These are phyloP conservation scores for Morelia viridis DNA, from an alignment of 2,797 vertebrate genomes.

Conservation along the genomic window DNA sequence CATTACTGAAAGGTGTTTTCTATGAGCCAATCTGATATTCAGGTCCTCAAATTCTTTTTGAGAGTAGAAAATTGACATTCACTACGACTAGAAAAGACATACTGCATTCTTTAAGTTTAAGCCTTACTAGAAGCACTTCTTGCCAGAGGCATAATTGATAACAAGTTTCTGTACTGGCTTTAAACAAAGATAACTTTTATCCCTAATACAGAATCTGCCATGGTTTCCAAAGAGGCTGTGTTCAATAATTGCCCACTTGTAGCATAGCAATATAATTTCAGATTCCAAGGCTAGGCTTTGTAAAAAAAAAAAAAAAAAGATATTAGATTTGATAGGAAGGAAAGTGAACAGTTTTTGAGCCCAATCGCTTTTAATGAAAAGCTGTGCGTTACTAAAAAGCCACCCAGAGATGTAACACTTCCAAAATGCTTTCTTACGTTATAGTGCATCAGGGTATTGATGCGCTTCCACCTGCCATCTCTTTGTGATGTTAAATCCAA, in stretches of 20 bases:
- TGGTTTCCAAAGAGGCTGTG: constrained; percentile 21
- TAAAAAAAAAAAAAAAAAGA: background rate
- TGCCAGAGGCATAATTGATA: constrained; percentile 9
- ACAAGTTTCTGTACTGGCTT: background rate
- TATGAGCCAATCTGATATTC: background rate
- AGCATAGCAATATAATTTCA: constrained; percentile 1
- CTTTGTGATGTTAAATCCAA: constrained; percentile 95
- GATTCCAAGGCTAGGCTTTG: background rate
- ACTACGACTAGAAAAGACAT: background rate
- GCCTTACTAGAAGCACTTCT: background rate
- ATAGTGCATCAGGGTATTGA: constrained; percentile 97
- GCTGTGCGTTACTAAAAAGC: constrained; percentile 4
- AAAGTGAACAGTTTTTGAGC: background rate
- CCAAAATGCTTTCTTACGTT: constrained; percentile 82
- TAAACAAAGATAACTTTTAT: constrained; percentile 31
- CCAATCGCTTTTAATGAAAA: background rate
- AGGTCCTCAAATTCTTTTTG: background rate
- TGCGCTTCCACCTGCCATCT: constrained; percentile 90
- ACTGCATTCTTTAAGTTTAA: constrained; percentile 8
- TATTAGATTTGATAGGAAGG: background rate
- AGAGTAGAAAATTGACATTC: constrained; percentile 1
- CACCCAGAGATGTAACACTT: constrained; percentile 43
- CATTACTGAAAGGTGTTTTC: background rate
- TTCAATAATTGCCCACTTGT: constrained; percentile 4
- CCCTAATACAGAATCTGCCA: constrained; percentile 1